Percentiles rank a stretch among this genome's conserved stretches.
Evolutionary conservation across 2,113 vertebrate species (phyloP).

Genomic region (Hylia prasina): DNA sequence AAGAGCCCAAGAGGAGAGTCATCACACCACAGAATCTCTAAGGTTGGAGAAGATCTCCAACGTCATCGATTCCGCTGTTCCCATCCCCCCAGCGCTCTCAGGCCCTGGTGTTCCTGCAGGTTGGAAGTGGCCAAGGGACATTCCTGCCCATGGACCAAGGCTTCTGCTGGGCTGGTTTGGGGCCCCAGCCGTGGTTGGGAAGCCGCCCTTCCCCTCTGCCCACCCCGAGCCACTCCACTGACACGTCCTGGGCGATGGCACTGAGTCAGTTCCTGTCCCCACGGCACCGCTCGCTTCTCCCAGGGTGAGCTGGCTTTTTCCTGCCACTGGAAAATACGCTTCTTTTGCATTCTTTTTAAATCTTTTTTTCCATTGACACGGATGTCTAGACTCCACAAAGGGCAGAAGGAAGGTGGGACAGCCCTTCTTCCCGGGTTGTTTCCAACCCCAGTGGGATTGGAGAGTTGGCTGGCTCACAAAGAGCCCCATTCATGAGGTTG

Average conservation of each 20-base stretch:
- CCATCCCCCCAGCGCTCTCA: background rate
- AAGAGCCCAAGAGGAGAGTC: background rate
- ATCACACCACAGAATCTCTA: accelerated
- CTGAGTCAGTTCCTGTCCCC: constrained; percentile 53
- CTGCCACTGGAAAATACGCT: background rate
- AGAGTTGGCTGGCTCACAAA: background rate
- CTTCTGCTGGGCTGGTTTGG: background rate
- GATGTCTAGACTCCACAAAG: constrained; percentile 50
- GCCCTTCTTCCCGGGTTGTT: constrained; percentile 5
- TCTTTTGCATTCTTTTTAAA: background rate
- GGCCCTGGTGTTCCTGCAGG: background rate
- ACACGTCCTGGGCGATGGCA: background rate
- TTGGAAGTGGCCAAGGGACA: background rate
- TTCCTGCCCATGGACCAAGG: background rate
- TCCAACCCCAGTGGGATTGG: constrained; percentile 22
- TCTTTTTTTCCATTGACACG: background rate
- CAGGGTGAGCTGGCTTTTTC: background rate
- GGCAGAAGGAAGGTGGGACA: constrained; percentile 30
- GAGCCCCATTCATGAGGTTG: constrained; percentile 1
- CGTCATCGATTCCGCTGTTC: accelerated
- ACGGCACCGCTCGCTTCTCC: constrained; percentile 7
- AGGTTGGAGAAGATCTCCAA: background rate
- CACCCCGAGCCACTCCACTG: background rate
- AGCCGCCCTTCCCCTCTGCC: constrained; percentile 1
- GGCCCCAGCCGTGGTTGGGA: background rate